Base-by-base conservation (phyloP, 1,140 invertebrate species). In the Drosophila hydei region DNA sequence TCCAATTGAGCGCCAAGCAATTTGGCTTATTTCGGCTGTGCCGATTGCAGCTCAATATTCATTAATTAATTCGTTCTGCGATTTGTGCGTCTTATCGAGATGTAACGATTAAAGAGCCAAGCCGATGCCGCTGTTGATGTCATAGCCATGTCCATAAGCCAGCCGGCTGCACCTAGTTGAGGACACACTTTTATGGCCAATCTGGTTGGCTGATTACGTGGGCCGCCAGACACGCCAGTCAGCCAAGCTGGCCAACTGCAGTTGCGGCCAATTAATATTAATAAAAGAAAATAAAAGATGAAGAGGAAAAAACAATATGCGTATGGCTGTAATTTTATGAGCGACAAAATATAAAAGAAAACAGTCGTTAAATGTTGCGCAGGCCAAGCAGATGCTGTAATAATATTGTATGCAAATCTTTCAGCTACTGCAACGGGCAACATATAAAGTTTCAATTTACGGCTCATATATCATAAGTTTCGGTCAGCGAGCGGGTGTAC, bases 401-500 rank as follows among this genome's bases (percentile, higher is more conserved):
- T 88, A 88, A 88, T 81, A 81, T 72, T 74, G 83, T 77, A 88
- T 88, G 81, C 78, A 87, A 87, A 87, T 87, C 75, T 77, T 70
- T 74, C 40, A 45, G 70, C 75, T 73, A 61, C 70, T 60, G 56
- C 63, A 51, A 42, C 62, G 62, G n/a, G 38, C 25, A 52, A 36
- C 64, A 87, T 85, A 85, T 85, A 81, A 85, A 87, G 77, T 87
- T 88, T 87, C 81, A 88, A 87, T 87, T 87, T 87, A 87, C 81
- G 81, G 72, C 60, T 87, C 83, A 87, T 87, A 88, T 87, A 87
- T 87, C 83, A 87, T 88, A 88, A 77, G 58, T 77, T 79, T 77
- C 76, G 75, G 65, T 30, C 78, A 73, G 59, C 62, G 27, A 45
- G 47, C 61, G 61, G 52, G 47, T 36, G 59, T 70, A 69, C 70